phyloP scores from a whole-genome alignment of 2,113 vertebrate genomes.

The Eleginops maclovinus region DNA sequence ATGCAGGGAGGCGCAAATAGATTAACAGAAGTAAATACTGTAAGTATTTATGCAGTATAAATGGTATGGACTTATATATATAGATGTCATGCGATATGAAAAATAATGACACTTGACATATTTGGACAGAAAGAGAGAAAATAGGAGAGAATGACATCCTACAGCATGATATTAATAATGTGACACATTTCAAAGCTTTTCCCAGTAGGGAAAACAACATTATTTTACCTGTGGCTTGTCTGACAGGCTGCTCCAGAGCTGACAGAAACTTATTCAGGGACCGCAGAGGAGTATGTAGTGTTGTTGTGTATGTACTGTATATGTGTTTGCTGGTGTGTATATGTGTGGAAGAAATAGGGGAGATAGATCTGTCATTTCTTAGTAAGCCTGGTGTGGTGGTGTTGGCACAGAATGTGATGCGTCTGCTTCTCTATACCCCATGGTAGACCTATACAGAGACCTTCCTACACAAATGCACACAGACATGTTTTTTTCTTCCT shows the following conservation, averaged over 20 bases:
- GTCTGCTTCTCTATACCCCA: conserved; percentile 37
- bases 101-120: conserved; percentile 23
- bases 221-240: conserved; percentile 77
- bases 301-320: conserved; percentile 32
- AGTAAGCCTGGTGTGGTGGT: conserved; percentile 46
- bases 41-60: conserved; percentile 16
- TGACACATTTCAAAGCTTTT: conserved; percentile 70
- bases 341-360: conserved; percentile 40
- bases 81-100: conserved; percentile 6
- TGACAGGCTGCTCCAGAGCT: conserved; percentile 71
- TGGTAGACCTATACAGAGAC: conserved; percentile 35
- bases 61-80: neutral
- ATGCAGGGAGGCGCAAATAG: neutral
- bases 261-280: conserved; percentile 67
- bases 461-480: conserved; percentile 28
- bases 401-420: conserved; percentile 62
- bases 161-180: conserved; percentile 76
- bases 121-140: conserved; percentile 10
- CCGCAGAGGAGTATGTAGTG: conserved; percentile 35
- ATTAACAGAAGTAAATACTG: conserved; percentile 8
- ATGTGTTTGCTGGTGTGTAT: conserved; percentile 24
- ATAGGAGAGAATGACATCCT: conserved; percentile 57
- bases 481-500: conserved; percentile 24
- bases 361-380: conserved; percentile 71
- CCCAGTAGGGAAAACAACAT: conserved; percentile 68